Base-by-base conservation (phyloP, 2,888 invertebrate genomes). In the Euzetes globulus region DNA sequence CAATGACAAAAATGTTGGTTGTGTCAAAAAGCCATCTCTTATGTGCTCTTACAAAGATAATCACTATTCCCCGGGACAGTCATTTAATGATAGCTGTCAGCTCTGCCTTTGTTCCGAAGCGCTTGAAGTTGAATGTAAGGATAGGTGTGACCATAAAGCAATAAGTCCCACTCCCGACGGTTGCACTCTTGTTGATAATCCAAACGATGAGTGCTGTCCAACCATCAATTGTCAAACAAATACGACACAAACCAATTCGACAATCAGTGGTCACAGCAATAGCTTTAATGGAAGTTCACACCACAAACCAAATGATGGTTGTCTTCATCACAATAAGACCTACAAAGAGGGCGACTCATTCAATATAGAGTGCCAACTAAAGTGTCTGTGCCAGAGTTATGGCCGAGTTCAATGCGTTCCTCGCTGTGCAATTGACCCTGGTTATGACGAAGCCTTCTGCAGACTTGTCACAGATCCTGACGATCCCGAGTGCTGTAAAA, bases 291-390 rank as follows among this genome's bases (percentile, higher is more conserved):
- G 55, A 47, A 27, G n/a, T n/a, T n/a, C 77, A 75, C 58, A 75
- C 15, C 41, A 33, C 71, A 60, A 25, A 75, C 13, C 74, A 55
- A 81, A 83, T 77, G 86, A 88, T 82, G 85, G 87, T 77, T 87
- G 91, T 80, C 81, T 85, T 1, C 88, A 88, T 78, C 88, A 87
- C 17, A 90, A 91, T 79, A 60, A 75, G 25, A 77, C 77, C 0
- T 88, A 91, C 79, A 84, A 88, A 60, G 85, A 88, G 63, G 90
- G 91, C 4, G 87, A 89, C 77, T 87, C 86, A 19, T 88, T 92
- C 83, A 87, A 90, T 80, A 88, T 91, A 77, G 91, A 88, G 17
- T 94, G 94, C 80, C 87, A 89, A 72, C 87, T 88, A 80, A 86
- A 88, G 45, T 94, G 94, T 81, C 84, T 86, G 58, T 94, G 94